Evolutionary conservation across 2,113 vertebrate species (phyloP).

Genomic region (cattle (Bos taurus)): ARS-UCD2.0 NC_037339.1:45258001-45258500

Average conservation of each 20-base stretch:
- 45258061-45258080: background rate
- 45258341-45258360: background rate
- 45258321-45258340: background rate
- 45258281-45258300: background rate
- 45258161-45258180: background rate
- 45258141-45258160: background rate
- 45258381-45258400: background rate
- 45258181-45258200: background rate
- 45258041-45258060: background rate
- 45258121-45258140: background rate
- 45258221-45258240: background rate
- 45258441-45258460: background rate
- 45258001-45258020: background rate
- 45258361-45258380: background rate
- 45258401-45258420: background rate
- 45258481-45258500: background rate
- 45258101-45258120: background rate
- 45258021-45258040: background rate
- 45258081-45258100: background rate
- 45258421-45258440: background rate
- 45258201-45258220: background rate
- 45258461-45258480: background rate
- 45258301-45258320: background rate
- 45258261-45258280: background rate
- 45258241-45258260: background rate